A percentile compares a stretch with the other conserved stretches of the same genome.
phyloP scores from a whole-genome alignment of 1,140 invertebrate species.

The Drosophila nigrodunni region DNA sequence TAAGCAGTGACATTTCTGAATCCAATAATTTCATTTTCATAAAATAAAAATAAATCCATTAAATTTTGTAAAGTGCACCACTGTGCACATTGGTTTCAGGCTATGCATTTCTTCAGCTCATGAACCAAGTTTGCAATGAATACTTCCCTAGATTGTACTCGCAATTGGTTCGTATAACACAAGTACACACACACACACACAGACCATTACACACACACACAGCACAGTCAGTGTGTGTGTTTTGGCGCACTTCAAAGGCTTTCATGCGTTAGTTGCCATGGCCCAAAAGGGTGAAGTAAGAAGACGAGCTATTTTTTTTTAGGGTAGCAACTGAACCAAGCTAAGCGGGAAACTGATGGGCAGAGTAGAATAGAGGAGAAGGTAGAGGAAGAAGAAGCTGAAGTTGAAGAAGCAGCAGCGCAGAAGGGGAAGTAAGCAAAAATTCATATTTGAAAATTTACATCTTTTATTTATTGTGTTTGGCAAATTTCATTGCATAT shows the following conservation, averaged over 20 bases:
- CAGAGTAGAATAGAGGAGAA: background rate
- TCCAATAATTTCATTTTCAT: too few species aligned
- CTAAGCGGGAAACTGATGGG: background rate
- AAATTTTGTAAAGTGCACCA: background rate
- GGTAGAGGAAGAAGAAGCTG: background rate
- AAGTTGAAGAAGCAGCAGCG: background rate
- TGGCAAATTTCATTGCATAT: conserved; percentile 80
- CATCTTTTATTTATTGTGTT: conserved; percentile 79
- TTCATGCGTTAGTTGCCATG: conserved; percentile 34
- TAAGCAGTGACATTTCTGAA: too few species aligned
- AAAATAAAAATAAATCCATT: background rate
- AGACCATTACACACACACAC: too few species aligned
- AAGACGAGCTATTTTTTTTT: conserved; percentile 9
- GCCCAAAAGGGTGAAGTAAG: conserved; percentile 22
- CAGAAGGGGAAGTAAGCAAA: background rate
- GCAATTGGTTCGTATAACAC: conserved; percentile 23
- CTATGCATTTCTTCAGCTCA: background rate
- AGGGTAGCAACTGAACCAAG: conserved; percentile 12
- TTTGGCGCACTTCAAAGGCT: conserved; percentile 57
- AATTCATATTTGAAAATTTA: conserved; percentile 59
- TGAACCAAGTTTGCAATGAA: conserved; percentile 16
- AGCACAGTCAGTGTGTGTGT: conserved; percentile 8
- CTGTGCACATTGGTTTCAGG: conserved; percentile 38
- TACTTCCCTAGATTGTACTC: background rate
- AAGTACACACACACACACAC: background rate